These are phyloP conservation scores for Lepidonotus clava DNA, from an alignment of 2,888 invertebrate genomes.

Conservation along the genomic window DNA sequence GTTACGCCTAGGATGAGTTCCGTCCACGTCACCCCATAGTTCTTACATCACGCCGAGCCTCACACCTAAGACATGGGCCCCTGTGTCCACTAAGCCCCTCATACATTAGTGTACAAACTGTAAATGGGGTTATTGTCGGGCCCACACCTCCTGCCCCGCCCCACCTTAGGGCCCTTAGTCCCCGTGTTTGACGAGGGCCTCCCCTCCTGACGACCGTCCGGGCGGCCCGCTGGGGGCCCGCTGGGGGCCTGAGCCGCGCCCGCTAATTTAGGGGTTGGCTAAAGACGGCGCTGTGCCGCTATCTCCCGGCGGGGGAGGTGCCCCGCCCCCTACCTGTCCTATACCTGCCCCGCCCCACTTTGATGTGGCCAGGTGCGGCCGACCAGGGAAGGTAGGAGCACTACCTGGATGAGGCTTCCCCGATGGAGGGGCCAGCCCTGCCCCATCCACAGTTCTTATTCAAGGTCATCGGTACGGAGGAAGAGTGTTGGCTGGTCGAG, in stretches of 20 bases:
- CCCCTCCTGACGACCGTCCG: background rate
- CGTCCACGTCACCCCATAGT: background rate
- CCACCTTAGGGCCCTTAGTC: background rate
- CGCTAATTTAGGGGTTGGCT: background rate
- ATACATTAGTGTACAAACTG: background rate
- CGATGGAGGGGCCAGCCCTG: background rate
- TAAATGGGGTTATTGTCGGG: background rate
- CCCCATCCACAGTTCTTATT: too few species aligned
- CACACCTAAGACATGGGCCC: background rate
- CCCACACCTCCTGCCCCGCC: background rate
- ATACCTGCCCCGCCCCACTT: background rate
- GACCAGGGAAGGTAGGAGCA: background rate
- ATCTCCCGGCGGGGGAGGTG: too few species aligned
- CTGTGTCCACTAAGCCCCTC: too few species aligned
- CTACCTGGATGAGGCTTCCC: background rate
- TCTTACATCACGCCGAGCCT: background rate
- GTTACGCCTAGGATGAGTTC: background rate
- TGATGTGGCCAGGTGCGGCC: conserved; percentile 6
- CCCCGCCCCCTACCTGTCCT: background rate
- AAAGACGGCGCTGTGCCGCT: background rate
- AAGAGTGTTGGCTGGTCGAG: too few species aligned
- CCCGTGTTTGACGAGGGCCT: background rate
- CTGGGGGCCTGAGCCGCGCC: background rate
- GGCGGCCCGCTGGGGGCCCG: background rate
- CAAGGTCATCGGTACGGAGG: too few species aligned